These are phyloP conservation scores for Marronus borbonicus DNA, from an alignment of 2,888 invertebrate genomes.

Conservation along the genomic window DNA sequence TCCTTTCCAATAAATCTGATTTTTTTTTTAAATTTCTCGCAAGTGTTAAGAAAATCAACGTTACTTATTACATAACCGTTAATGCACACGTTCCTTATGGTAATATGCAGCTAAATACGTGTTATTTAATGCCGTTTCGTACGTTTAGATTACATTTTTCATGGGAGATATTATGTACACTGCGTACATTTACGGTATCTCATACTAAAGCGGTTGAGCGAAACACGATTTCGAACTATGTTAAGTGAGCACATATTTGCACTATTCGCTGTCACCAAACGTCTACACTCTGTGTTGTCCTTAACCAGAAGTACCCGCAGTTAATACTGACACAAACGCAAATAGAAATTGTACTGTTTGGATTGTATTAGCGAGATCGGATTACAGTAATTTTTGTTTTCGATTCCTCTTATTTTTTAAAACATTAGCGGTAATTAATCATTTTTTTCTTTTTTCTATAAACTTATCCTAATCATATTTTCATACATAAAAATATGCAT, in stretches of 20 bases:
- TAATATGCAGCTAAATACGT: slow-evolving; percentile 2
- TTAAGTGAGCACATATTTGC: slow-evolving; percentile 7
- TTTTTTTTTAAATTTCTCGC: not conserved
- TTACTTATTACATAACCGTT: slow-evolving; percentile 1
- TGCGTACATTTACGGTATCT: not conserved
- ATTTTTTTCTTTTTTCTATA: no score
- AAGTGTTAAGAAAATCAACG: slow-evolving; percentile 8
- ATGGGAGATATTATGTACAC: not conserved
- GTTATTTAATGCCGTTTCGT: slow-evolving; percentile 2
- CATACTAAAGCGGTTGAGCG: not conserved
- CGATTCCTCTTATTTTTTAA: no score
- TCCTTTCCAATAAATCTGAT: not conserved
- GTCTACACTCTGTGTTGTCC: not conserved
- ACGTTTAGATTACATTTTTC: slow-evolving; percentile 3
- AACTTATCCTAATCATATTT: no score
- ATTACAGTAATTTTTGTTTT: not conserved
- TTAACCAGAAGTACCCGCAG: not conserved
- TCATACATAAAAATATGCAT: no score
- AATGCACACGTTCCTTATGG: slow-evolving; percentile 17
- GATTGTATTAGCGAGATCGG: slow-evolving; percentile 9
- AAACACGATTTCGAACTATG: slow-evolving; percentile 9
- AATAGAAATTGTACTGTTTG: slow-evolving; percentile 3
- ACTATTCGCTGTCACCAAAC: not conserved
- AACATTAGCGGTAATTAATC: no score
- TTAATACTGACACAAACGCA: not conserved